A percentile compares a stretch with the other conserved stretches of the same genome.
Evolutionary conservation across 2,888 invertebrate species (phyloP).

Genomic region (Nymphalis c-album): DNA sequence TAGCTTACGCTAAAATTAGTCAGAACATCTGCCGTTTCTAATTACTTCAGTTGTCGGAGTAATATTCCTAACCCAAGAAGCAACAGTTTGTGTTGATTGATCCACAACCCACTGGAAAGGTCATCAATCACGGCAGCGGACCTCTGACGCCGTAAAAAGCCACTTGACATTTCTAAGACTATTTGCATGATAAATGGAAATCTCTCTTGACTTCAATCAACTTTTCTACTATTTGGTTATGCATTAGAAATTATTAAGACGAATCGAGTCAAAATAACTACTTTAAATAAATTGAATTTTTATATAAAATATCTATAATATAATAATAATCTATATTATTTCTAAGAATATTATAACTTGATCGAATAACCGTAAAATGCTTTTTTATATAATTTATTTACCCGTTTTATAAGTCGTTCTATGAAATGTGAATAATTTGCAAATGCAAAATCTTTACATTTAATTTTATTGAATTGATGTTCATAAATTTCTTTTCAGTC

Average conservation of each 20-base stretch:
- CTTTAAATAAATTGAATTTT: not conserved
- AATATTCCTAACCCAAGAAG: conserved; percentile 23
- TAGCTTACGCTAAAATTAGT: conserved; percentile 11
- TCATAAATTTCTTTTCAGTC: not conserved
- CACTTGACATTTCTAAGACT: conserved; percentile 14
- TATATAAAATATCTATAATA: too few species aligned
- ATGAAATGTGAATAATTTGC: too few species aligned
- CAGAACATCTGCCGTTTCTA: conserved; percentile 23
- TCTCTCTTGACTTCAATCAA: not conserved
- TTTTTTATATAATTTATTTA: too few species aligned
- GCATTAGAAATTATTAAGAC: not conserved
- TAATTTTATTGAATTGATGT: too few species aligned
- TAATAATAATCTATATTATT: too few species aligned
- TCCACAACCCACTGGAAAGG: conserved; percentile 4
- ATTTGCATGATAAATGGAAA: conserved; percentile 26
- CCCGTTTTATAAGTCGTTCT: too few species aligned
- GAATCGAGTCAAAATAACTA: not conserved
- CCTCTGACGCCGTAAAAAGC: conserved; percentile 14
- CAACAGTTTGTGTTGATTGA: conserved; percentile 26
- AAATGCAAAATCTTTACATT: too few species aligned
- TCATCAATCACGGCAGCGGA: conserved; percentile 20
- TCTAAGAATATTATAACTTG: too few species aligned
- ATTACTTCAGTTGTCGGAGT: conserved; percentile 22
- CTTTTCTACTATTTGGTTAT: not conserved
- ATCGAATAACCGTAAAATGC: too few species aligned